These are phyloP conservation scores for Eustalomyia histrio DNA, from an alignment of 2,888 invertebrate genomes.

Conservation along the genomic window DNA sequence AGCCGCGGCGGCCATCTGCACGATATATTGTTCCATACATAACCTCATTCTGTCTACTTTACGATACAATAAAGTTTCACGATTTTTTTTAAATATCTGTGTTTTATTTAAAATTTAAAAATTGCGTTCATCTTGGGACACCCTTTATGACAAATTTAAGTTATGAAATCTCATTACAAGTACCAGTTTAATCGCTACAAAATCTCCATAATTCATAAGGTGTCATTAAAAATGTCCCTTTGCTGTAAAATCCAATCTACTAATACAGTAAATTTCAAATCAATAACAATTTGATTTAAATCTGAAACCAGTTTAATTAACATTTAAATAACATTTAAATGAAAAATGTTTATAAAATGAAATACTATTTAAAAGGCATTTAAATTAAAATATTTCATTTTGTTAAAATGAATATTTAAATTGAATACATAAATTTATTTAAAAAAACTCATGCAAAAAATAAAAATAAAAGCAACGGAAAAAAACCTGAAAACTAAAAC, in stretches of 20 bases:
- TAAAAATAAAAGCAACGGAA: neutral
- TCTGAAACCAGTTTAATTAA: conserved; percentile 58
- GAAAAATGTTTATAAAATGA: conserved; percentile 43
- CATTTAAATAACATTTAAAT: conserved; percentile 56
- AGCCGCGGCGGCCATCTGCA: no score
- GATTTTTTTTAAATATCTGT: no score
- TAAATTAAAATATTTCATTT: conserved; percentile 36
- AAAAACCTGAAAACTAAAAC: conserved; percentile 16
- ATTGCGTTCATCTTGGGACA: no score
- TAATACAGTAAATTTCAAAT: conserved; percentile 27
- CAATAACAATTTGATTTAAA: conserved; percentile 39
- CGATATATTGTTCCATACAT: no score
- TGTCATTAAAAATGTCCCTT: neutral
- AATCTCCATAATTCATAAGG: conserved; percentile 28
- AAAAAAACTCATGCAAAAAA: neutral
- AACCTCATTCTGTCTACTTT: no score
- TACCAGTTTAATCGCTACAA: no score
- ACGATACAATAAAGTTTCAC: no score
- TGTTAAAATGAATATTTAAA: conserved; percentile 50
- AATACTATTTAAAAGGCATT: conserved; percentile 24
- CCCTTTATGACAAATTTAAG: no score
- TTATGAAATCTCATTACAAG: no score
- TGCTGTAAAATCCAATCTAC: conserved; percentile 26
- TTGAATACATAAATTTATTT: conserved; percentile 38
- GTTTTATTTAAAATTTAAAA: no score